Evolutionary conservation across 2,888 invertebrate genomes (phyloP), one percentile per base, ranked within the genome.

Genomic region (Drosophila maculinotata): DNA sequence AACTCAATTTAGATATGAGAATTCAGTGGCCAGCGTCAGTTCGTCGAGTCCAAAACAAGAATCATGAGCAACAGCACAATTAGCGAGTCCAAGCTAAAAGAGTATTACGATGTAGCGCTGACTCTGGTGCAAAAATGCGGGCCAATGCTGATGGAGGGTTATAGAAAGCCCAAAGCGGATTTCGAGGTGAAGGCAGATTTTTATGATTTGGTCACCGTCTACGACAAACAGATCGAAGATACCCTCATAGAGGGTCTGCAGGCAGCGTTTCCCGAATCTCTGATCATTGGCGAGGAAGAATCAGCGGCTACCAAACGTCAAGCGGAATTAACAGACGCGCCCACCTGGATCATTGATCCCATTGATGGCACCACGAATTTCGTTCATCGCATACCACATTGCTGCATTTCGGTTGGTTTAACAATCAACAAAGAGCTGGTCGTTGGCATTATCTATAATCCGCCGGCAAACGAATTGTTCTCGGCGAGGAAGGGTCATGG

Each of bases 331-430:
- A 96, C 96, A 0, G 93, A 96, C 87, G 93, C 93, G 9, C 97
- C 97, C 15, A 97, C 97, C 0, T 96, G 96, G 96, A 94, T 96
- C 52, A 95, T 96, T 66, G 96, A 97, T 91, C 97, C 97, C 4
- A 95, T 97, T 49, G 97, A 97, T 92, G 97, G 97, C 25, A 97
- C 97, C 2, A 94, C 94, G 42, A 97, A 97, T 92, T 97, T 96
- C 89, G 94, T 97, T 9, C 93, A 94, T 79, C 92, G 93, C 30
- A 94, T 95, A 86, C 95, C 95, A 3, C 93, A 94, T 63, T 92
- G 93, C 45, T 94, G 94, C 80, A 94, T 96, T 62, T 96, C 96
- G 0, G 93, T 96, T 38, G 96, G 93, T 26, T 86, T 94, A 39
- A 89, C 92, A 1, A 89, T 94, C 15, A 91, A 93, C 35, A 94